These are phyloP conservation scores for Axinella damicornis DNA, from an alignment of 37 sponge, comb jelly and placozoan species.

Conservation along the genomic window DNA sequence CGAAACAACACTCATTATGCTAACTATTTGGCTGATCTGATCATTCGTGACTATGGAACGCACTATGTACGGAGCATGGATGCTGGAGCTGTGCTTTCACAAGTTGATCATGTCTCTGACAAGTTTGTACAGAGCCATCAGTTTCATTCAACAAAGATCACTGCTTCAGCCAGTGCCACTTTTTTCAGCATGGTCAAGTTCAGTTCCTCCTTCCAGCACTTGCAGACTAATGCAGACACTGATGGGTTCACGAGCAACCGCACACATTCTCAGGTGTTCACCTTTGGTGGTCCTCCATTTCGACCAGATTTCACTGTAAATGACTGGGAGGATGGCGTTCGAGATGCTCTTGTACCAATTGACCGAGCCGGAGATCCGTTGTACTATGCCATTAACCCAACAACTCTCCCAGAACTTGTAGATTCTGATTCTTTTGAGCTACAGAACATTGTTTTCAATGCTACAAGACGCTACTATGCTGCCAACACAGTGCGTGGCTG, in stretches of 20 bases:
- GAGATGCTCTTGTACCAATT: constrained; percentile 65
- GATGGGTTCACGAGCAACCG: constrained; percentile 14
- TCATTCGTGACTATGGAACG: constrained; percentile 83
- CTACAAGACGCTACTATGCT: constrained; percentile 44
- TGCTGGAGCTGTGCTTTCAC: constrained; percentile 69
- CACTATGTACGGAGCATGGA: constrained; percentile 62
- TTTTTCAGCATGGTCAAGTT: constrained; percentile 53
- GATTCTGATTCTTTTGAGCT: constrained; percentile 9
- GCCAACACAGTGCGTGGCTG: constrained; percentile 71
- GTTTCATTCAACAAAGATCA: not conserved
- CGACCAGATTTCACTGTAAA: constrained; percentile 35
- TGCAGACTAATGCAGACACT: not conserved
- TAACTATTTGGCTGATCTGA: constrained; percentile 67
- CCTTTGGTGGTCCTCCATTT: constrained; percentile 72
- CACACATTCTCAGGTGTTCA: constrained; percentile 51
- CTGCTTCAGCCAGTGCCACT: constrained; percentile 63
- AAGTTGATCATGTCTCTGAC: constrained; percentile 42
- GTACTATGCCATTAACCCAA: constrained; percentile 33
- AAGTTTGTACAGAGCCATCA: not conserved
- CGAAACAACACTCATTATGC: constrained; percentile 65
- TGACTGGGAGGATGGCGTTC: constrained; percentile 74
- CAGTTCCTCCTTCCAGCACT: constrained; percentile 15
- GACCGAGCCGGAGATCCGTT: constrained; percentile 66
- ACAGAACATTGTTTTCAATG: constrained; percentile 34
- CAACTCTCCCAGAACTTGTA: constrained; percentile 62